Evolutionary conservation across 2,888 invertebrate species (phyloP), one percentile per base, ranked within the genome.

Genomic region (Hedya salicella): DNA sequence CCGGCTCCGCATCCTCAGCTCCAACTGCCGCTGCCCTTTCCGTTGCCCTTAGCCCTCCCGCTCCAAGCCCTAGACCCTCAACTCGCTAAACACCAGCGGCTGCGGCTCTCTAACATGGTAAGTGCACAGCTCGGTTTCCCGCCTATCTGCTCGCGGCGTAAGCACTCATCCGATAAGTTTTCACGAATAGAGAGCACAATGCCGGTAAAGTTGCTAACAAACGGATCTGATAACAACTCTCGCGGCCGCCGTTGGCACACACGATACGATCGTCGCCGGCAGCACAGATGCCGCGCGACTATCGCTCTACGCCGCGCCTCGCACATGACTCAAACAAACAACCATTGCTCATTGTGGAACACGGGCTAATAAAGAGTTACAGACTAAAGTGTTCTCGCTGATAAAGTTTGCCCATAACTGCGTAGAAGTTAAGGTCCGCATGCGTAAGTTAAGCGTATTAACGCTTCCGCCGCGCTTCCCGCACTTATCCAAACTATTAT

Each of bases 31-130:
- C 75, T 90, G 85, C 91, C 91, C 77, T 90, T 90, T 78, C 92
- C 86, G 82, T 85, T 87, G 82, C 88, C 88, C 79, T 83, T 91
- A 70, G 88, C 92, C 73, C 86, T 88, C 76, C 92, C 91, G 75
- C 82, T 92, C 87, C 91, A 89, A 85, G 80, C 89, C 85, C 84
- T 91, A 80, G 91, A 91, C 75, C 88, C 89, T 73, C 91, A 91
- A 86, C 77, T 89, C 83, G 90, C 86, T 88, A 92, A 92, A 87
- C 90, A 90, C 81, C 91, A 90, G 79, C 86, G 90, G 73, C 85
- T 90, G 88, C 91, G 91, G 91, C 91, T 92, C 91, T 91, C 92
- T 87, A 92, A 92, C 89, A 92, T 92, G 92, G 92, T 92, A 86
- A 92, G 90, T 90, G 49, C 69, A 64, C 17, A 56, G 52, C 61